Conservation (phyloP, 2,113 vertebrate genomes). For the Xenopus tropicalis region UCB_Xtro_10.0 CM004443.2:114808501-114809000, state of each 20-base stretch:
- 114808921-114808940: too few species aligned
- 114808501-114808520: too few species aligned
- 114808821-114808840: not conserved
- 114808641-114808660: slow-evolving; percentile 27
- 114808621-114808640: slow-evolving; percentile 2
- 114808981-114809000: too few species aligned
- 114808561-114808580: not conserved
- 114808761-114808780: slow-evolving; percentile 3
- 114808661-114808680: slow-evolving; percentile 36
- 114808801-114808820: slow-evolving; percentile 18
- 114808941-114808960: too few species aligned
- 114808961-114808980: too few species aligned
- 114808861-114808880: not conserved
- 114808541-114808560: not conserved
- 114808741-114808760: not conserved
- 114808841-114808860: not conserved
- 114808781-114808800: slow-evolving; percentile 15
- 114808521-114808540: too few species aligned
- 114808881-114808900: too few species aligned
- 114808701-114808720: not conserved
- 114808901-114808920: too few species aligned
- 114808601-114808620: not conserved
- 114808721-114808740: not conserved
- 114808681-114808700: slow-evolving; percentile 10
- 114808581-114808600: not conserved